Percentiles rank a stretch among this genome's conserved stretches.
These are phyloP conservation scores for Percopsis transmontana DNA, from an alignment of 2,113 vertebrate species.

Conservation along the genomic window DNA sequence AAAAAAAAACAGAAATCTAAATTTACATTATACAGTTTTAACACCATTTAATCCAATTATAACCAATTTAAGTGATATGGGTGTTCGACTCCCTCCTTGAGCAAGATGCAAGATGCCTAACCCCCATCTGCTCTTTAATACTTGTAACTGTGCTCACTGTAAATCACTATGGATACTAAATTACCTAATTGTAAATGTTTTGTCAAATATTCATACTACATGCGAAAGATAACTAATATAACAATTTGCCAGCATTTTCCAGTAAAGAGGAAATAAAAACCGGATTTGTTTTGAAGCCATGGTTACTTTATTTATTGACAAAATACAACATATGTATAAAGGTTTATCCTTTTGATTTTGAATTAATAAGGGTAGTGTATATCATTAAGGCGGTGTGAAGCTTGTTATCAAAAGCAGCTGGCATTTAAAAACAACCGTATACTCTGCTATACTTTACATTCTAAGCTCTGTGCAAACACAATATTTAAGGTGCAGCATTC, in stretches of 20 bases:
- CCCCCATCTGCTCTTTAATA: no score
- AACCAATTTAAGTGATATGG: neutral
- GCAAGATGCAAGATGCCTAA: no score
- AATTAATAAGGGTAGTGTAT: conserved; percentile 33
- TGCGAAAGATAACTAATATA: conserved; percentile 36
- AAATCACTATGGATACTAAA: neutral
- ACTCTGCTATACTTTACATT: conserved; percentile 10
- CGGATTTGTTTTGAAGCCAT: conserved; percentile 43
- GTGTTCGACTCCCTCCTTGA: no score
- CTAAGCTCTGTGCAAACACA: neutral
- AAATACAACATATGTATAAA: conserved; percentile 31
- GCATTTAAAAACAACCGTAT: neutral
- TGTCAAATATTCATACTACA: conserved; percentile 40
- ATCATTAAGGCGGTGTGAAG: conserved; percentile 25
- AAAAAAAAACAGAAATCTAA: no score
- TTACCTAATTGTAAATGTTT: neutral
- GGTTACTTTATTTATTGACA: conserved; percentile 54
- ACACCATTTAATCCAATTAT: neutral
- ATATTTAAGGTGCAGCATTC: neutral
- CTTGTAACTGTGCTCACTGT: no score
- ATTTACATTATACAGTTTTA: neutral
- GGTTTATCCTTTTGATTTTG: conserved; percentile 28
- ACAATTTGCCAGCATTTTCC: conserved; percentile 26
- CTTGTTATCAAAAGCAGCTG: conserved; percentile 53
- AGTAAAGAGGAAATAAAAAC: conserved; percentile 52